Base-by-base conservation (phyloP, 1,140 invertebrate species). In the Paralvinella palmiformis region DNA sequence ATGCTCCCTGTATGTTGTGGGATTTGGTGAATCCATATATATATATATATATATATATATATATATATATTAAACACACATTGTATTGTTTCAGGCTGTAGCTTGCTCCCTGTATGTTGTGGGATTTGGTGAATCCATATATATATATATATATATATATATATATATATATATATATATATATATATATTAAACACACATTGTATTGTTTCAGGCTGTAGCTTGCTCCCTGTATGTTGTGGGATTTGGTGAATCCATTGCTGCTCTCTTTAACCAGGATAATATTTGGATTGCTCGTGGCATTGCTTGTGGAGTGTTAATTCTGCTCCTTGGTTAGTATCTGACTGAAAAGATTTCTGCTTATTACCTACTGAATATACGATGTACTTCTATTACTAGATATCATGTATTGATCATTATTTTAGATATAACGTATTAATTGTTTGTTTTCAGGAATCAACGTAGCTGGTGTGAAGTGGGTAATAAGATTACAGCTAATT, bases 21-120 rank as follows among this genome's bases (percentile, higher is more conserved):
- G 94, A 73, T 96, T 97, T 83, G 94, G 93, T 58, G 94, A 97
- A 83, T n/a, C n/a, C n/a, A n/a, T n/a, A n/a, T n/a, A n/a, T n/a
- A n/a, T n/a, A n/a, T n/a, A n/a, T n/a, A n/a, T n/a, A n/a, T n/a
- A n/a, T 17, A n/a, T 20, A 13, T 37, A 31, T 44, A 59, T 20
- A 64, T 33, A n/a, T n/a, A n/a, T n/a, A n/a, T n/a, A n/a, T n/a
- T n/a, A n/a, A n/a, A n/a, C n/a, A n/a, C n/a, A n/a, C n/a, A n/a
- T n/a, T n/a, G n/a, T n/a, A n/a, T 65, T 37, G 63, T 62, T 79
- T 65, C 27, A 48, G 10, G 10, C 44, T 4, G 93, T 96, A 0
- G 91, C 92, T 67, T 96, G 93, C 83, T 92, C 92, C 10, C 82
- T 98, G 44, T 95, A 95, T 83, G 91, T 95, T 15, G 86, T 91